Conservation (phyloP, 2,797 vertebrate species). For the Antrozous pallidus region DNA sequence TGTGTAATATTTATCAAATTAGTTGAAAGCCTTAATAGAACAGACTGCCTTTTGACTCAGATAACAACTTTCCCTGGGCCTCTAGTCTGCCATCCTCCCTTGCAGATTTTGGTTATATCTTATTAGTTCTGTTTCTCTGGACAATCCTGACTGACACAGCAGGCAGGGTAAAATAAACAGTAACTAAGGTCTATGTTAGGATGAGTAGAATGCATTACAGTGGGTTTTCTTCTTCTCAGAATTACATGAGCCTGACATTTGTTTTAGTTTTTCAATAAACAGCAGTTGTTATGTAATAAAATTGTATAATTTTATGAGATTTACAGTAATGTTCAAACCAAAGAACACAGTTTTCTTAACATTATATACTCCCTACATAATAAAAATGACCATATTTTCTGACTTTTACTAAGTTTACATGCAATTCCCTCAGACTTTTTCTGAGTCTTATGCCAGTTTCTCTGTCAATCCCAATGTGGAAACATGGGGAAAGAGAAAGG, state of each 20-base stretch:
- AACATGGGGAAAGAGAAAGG: background rate
- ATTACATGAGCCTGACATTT: background rate
- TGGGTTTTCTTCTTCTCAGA: background rate
- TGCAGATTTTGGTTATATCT: background rate
- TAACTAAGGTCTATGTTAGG: background rate
- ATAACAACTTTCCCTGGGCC: background rate
- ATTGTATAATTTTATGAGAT: background rate
- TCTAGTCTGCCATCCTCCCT: background rate
- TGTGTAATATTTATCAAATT: background rate
- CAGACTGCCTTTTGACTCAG: background rate
- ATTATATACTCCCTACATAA: background rate
- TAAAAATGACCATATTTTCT: background rate
- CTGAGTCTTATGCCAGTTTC: background rate
- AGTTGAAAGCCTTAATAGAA: background rate
- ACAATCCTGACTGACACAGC: background rate
- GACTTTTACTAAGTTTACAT: background rate
- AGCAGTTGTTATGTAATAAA: background rate
- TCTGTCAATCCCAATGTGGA: background rate
- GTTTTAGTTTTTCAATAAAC: background rate
- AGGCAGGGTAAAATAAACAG: background rate
- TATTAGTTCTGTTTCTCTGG: background rate
- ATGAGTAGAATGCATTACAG: background rate
- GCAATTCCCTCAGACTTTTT: background rate
- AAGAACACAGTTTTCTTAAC: background rate
- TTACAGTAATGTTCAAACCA: background rate